phyloP scores from a whole-genome alignment of 2,888 invertebrate species.

The Plagodis pulveraria region DNA sequence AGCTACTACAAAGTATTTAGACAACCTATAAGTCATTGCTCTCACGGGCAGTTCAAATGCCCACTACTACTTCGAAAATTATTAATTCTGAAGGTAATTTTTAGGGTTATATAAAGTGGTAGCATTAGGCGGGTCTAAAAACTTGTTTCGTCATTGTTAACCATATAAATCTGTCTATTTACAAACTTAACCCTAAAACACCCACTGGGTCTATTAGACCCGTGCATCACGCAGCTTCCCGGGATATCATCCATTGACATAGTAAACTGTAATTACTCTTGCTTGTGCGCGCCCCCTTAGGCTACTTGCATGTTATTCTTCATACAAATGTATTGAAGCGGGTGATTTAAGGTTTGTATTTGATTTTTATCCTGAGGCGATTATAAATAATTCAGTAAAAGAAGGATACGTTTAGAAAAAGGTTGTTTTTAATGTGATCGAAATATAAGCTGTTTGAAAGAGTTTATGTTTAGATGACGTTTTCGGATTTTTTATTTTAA shows the following conservation, averaged over 20 bases:
- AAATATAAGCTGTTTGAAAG: too few species aligned
- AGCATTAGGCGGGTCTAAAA: too few species aligned
- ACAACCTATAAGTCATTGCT: too few species aligned
- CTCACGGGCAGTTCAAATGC: too few species aligned
- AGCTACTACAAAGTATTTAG: too few species aligned
- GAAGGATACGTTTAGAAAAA: not conserved
- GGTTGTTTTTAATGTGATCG: not conserved
- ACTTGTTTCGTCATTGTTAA: too few species aligned
- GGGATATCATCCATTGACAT: conserved; percentile 37
- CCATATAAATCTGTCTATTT: not conserved
- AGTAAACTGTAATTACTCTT: conserved; percentile 42
- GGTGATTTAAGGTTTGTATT: conserved; percentile 18
- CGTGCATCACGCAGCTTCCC: conserved; percentile 25
- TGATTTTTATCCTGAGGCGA: conserved; percentile 18
- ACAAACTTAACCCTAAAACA: conserved; percentile 33
- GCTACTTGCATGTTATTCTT: conserved; percentile 37
- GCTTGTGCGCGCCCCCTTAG: conserved; percentile 39
- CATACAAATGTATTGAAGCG: conserved; percentile 30
- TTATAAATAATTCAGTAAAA: conserved; percentile 6
- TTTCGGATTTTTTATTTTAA: too few species aligned
- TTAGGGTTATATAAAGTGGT: too few species aligned
- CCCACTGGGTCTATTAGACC: conserved; percentile 39
- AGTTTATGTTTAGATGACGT: too few species aligned
- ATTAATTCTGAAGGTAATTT: too few species aligned
- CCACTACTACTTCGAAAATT: too few species aligned